A percentile compares a stretch with the other conserved stretches of the same genome.
Conservation (phyloP, 2,113 vertebrate species). For the Dendrocopos noguchii region DNA sequence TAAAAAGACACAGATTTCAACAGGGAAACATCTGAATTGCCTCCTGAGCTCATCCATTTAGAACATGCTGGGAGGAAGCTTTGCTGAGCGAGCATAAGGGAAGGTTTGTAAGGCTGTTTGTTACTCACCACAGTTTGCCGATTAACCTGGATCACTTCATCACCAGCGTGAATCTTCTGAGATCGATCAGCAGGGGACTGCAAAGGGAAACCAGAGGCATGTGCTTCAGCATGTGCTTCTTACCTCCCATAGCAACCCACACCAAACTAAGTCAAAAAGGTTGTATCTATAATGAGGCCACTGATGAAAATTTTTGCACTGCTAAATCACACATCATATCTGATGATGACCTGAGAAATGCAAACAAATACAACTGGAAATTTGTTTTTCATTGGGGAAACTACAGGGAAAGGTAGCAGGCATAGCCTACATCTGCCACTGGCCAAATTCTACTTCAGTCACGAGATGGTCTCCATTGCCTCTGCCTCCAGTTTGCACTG, state of each 20-base stretch:
- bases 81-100: background rate
- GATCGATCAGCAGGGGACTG: constrained; percentile 94
- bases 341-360: background rate
- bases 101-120: background rate
- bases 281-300: background rate
- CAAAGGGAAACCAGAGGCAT: constrained; percentile 4
- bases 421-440: background rate
- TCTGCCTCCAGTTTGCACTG: background rate
- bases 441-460: background rate
- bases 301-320: background rate
- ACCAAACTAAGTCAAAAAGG: background rate
- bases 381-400: background rate
- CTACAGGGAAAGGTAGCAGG: background rate
- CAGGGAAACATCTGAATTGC: background rate
- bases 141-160: constrained; percentile 96
- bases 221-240: background rate
- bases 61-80: background rate
- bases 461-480: background rate
- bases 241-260: background rate
- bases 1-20: background rate
- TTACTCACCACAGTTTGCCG: constrained; percentile 92
- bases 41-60: background rate
- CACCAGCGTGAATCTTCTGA: constrained; percentile 95
- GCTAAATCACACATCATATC: background rate
- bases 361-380: background rate